phyloP scores from a whole-genome alignment of 2,888 invertebrate genomes.

The Diaprepes abbreviatus region DNA sequence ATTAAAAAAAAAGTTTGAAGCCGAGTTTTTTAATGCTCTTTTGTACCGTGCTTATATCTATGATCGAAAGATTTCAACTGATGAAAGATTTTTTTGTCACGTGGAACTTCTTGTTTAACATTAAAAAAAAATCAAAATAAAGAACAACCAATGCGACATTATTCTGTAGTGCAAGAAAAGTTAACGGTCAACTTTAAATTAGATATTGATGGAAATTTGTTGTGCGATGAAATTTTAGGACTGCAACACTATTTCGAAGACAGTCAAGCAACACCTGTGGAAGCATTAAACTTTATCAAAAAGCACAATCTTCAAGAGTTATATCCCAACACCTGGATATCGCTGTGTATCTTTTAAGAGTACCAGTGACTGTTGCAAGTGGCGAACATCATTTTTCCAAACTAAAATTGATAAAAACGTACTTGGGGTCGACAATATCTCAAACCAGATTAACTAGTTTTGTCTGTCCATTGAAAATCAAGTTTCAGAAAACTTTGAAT shows the following conservation, averaged over 20 bases:
- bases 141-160: slow-evolving; percentile 9
- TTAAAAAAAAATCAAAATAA: slow-evolving; percentile 17
- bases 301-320: background rate
- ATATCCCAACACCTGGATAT: background rate
- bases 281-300: background rate
- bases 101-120: slow-evolving; percentile 17
- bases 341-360: background rate
- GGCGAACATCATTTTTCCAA: background rate
- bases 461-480: too few species aligned
- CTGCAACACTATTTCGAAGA: background rate
- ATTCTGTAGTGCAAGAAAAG: slow-evolving; percentile 12
- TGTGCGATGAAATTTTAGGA: background rate
- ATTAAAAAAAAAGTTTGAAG: slow-evolving; percentile 23
- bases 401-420: background rate
- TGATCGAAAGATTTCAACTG: slow-evolving; percentile 14
- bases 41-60: slow-evolving; percentile 5
- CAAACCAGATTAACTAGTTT: too few species aligned
- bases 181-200: slow-evolving; percentile 17
- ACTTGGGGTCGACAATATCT: background rate
- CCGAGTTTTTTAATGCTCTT: slow-evolving; percentile 19
- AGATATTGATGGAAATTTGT: background rate
- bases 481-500: too few species aligned
- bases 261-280: background rate
- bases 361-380: background rate
- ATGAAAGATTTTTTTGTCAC: slow-evolving; percentile 17